Evolutionary conservation across 30 jellyfish, hydroid and myxozoan genomes (phyloP).

Genomic region (Chironex yamaguchii): DNA sequence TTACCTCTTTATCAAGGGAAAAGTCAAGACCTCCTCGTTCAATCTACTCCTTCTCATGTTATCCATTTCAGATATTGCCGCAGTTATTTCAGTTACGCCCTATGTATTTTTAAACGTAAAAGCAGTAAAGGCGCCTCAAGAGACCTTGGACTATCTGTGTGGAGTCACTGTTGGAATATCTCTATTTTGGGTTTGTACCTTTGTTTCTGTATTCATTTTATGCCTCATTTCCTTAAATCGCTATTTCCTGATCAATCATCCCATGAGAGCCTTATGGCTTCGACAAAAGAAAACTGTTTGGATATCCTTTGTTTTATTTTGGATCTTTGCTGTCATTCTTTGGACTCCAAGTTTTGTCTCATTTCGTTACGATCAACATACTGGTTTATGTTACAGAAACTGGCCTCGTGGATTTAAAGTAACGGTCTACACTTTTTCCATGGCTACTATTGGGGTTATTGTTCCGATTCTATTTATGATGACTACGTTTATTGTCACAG

Average conservation of each 20-base stretch:
- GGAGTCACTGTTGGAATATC: constrained; percentile 46
- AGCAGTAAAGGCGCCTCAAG: constrained; percentile 9
- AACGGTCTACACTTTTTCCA: constrained; percentile 2
- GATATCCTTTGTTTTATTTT: background rate
- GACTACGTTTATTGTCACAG: constrained; percentile 43
- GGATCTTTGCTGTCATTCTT: constrained; percentile 16
- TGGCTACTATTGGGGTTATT: constrained; percentile 35
- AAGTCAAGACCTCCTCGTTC: constrained; percentile 53
- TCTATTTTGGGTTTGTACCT: constrained; percentile 26
- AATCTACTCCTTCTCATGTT: constrained; percentile 42
- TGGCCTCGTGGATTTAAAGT: constrained; percentile 65
- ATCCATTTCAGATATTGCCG: constrained; percentile 43
- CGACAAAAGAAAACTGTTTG: constrained; percentile 10
- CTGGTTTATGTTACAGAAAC: constrained; percentile 52
- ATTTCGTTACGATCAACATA: constrained; percentile 5
- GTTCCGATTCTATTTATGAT: constrained; percentile 42
- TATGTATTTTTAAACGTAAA: constrained; percentile 47
- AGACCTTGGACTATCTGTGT: constrained; percentile 19
- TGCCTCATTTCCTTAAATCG: constrained; percentile 53
- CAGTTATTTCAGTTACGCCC: constrained; percentile 45
- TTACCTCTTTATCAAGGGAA: constrained; percentile 1
- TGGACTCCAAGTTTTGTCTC: constrained; percentile 31
- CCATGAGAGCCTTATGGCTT: constrained; percentile 54
- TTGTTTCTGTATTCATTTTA: constrained; percentile 46
- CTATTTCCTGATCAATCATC: constrained; percentile 55